Evolutionary conservation across 2,888 invertebrate genomes (phyloP).

Genomic region (Steromphala cineraria): DNA sequence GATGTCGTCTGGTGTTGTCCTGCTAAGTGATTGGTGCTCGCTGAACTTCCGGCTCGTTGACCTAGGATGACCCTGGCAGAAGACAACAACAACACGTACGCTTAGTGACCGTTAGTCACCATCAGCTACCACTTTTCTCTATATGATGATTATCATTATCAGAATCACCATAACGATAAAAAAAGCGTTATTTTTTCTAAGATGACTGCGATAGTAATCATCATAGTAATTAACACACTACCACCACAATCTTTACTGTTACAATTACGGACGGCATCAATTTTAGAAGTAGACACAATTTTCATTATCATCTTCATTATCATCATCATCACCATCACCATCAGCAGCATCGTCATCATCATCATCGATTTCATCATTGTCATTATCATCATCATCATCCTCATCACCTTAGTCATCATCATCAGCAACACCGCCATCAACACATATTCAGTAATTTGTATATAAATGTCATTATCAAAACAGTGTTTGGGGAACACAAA

Average conservation of each 20-base stretch:
- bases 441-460: no score
- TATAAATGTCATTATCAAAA: no score
- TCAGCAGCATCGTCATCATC: constrained; percentile 29
- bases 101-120: neutral
- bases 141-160: constrained; percentile 20
- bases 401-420: constrained; percentile 19
- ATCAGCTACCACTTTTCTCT: neutral
- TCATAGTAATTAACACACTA: no score
- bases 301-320: constrained; percentile 16
- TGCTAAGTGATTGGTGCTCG: no score
- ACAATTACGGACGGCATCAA: no score
- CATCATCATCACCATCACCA: constrained; percentile 13
- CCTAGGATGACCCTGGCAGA: neutral
- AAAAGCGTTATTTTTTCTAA: no score
- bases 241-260: no score
- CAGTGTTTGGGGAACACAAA: no score
- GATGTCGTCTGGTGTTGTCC: no score
- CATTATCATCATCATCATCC: constrained; percentile 23
- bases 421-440: neutral
- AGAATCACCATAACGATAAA: constrained; percentile 12
- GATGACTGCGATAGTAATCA: no score
- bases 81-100: neutral
- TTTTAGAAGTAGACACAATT: no score
- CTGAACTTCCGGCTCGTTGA: neutral
- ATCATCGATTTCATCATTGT: constrained; percentile 7